Conservation (phyloP, 2,113 vertebrate genomes). For the Etheostoma cragini region DNA sequence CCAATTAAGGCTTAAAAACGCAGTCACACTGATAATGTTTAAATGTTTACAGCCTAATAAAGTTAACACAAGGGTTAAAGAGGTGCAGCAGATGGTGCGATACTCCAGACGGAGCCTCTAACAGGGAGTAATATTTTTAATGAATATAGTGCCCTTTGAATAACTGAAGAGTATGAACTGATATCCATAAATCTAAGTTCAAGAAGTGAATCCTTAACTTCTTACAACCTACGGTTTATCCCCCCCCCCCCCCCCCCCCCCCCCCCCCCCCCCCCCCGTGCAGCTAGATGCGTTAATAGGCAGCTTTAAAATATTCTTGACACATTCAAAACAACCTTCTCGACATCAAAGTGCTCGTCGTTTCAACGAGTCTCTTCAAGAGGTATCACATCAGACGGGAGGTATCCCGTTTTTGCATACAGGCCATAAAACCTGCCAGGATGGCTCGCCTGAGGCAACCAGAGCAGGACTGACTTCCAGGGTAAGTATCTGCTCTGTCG, state of each 20-base stretch:
- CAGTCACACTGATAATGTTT: constrained; percentile 44
- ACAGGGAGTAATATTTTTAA: constrained; percentile 30
- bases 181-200: constrained; percentile 42
- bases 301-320: constrained; percentile 68
- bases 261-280: background rate
- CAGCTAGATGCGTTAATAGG: constrained; percentile 49
- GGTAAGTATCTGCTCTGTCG: constrained; percentile 39
- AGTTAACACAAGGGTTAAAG: constrained; percentile 45
- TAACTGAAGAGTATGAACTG: constrained; percentile 42
- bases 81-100: constrained; percentile 39
- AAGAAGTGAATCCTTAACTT: constrained; percentile 35
- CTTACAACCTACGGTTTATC: constrained; percentile 12
- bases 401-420: constrained; percentile 53
- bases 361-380: constrained; percentile 63
- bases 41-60: constrained; percentile 59
- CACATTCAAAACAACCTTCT: constrained; percentile 69
- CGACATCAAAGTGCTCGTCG: constrained; percentile 73
- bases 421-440: constrained; percentile 55
- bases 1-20: constrained; percentile 56
- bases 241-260: too few relatives aligned
- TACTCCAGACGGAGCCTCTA: constrained; percentile 41
- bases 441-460: constrained; percentile 43
- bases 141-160: constrained; percentile 44
- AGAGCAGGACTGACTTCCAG: constrained; percentile 47
- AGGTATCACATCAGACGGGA: constrained; percentile 67